Conservation (phyloP, 1,140 invertebrate species). For the Nautilus pompilius region DNA sequence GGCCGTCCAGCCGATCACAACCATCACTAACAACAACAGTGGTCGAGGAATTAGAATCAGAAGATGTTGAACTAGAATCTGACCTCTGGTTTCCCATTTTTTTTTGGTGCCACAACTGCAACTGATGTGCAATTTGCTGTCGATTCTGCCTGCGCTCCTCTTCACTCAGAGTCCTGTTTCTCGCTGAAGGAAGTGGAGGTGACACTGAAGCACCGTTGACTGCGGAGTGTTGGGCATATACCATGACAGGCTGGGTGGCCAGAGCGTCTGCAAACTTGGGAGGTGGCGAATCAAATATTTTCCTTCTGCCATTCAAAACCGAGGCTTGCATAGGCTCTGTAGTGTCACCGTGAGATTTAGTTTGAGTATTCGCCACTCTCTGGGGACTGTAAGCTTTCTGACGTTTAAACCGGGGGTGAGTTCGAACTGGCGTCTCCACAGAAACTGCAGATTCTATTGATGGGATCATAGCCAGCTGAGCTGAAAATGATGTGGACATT, state of each 20-base stretch:
- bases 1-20: constrained; percentile 11
- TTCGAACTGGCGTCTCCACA: background rate
- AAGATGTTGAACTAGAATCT: constrained; percentile 12
- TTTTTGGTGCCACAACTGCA: constrained; percentile 44
- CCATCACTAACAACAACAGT: constrained; percentile 6
- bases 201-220: constrained; percentile 10
- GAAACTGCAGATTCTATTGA: constrained; percentile 23
- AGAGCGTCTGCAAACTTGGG: constrained; percentile 1
- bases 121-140: constrained; percentile 43
- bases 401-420: background rate
- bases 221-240: background rate
- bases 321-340: constrained; percentile 5
- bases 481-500: constrained; percentile 2
- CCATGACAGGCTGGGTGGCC: background rate
- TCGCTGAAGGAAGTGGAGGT: constrained; percentile 32
- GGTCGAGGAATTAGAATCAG: constrained; percentile 5
- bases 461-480: constrained; percentile 17
- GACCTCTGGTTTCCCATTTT: constrained; percentile 21
- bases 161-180: constrained; percentile 34
- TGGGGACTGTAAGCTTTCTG: background rate
- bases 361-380: background rate
- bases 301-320: constrained; percentile 4
- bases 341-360: constrained; percentile 16
- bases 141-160: constrained; percentile 46
- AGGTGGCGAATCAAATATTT: constrained; percentile 10